Evolutionary conservation across 2,797 vertebrate species (phyloP).

Genomic region (Benthosema pterotum): DNA sequence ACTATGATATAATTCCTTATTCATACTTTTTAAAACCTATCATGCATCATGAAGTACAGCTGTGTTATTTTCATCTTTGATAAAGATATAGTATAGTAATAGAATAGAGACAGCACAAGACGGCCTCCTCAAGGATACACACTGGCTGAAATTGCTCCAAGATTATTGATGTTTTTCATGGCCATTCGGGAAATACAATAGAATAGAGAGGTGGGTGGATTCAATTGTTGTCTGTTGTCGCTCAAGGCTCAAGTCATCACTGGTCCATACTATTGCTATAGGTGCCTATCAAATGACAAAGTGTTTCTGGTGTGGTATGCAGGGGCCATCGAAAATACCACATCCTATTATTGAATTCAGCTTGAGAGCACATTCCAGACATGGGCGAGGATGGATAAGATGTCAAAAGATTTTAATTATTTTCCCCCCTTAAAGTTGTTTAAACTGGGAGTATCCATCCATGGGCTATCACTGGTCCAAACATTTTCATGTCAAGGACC

Average conservation of each 20-base stretch:
- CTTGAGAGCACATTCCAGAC: conserved; percentile 47
- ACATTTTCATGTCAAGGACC: no score
- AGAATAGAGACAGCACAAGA: conserved; percentile 38
- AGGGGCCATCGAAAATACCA: conserved; percentile 12
- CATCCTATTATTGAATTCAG: conserved; percentile 35
- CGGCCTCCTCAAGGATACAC: conserved; percentile 41
- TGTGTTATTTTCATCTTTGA: conserved; percentile 52
- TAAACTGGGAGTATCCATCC: conserved; percentile 19
- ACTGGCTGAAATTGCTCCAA: conserved; percentile 14
- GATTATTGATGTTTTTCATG: conserved; percentile 46
- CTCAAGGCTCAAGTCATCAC: conserved; percentile 26
- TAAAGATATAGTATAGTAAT: conserved; percentile 27
- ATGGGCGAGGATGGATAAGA: conserved; percentile 45
- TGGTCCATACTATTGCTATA: conserved; percentile 13
- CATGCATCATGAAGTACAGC: conserved; percentile 47
- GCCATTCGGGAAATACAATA: conserved; percentile 37
- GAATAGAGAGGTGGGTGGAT: conserved; percentile 14
- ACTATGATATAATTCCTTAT: neutral
- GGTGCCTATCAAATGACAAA: conserved; percentile 29
- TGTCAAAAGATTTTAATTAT: conserved; percentile 21
- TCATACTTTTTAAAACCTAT: conserved; percentile 30
- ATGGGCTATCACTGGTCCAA: neutral
- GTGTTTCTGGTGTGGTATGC: conserved; percentile 32
- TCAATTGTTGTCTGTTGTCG: conserved; percentile 52
- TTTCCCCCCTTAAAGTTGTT: conserved; percentile 34